Conservation (phyloP, 2,113 vertebrate genomes). For the Datnioides undecimradiatus region DNA sequence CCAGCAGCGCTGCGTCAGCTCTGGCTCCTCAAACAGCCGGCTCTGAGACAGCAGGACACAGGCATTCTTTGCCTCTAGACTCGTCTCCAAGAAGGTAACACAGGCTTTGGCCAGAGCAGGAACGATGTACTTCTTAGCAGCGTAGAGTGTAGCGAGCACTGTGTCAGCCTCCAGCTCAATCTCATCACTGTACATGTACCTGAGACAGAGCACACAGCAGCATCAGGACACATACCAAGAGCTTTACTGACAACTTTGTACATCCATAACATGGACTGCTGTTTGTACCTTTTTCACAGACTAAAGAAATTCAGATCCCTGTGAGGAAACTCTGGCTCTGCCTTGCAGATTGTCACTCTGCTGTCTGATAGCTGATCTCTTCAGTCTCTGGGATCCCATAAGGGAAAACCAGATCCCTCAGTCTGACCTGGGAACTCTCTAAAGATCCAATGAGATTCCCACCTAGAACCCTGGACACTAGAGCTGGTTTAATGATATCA, state of each 20-base stretch:
- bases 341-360: not conserved
- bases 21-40: slow-evolving; percentile 94
- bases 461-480: not conserved
- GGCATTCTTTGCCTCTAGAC: slow-evolving; percentile 94
- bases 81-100: slow-evolving; percentile 94
- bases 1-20: slow-evolving; percentile 95
- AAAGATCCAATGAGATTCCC: not conserved
- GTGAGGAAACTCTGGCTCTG: not conserved
- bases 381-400: not conserved
- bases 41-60: slow-evolving; percentile 96
- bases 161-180: slow-evolving; percentile 96
- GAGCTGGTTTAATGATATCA: too few species aligned
- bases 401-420: not conserved
- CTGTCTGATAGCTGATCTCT: not conserved
- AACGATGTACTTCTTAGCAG: slow-evolving; percentile 97
- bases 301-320: not conserved
- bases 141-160: slow-evolving; percentile 93
- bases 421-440: not conserved
- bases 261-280: not conserved
- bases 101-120: slow-evolving; percentile 93
- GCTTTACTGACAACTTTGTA: not conserved
- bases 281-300: not conserved
- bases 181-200: slow-evolving; percentile 97
- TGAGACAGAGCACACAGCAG: slow-evolving; percentile 56
- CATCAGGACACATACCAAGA: not conserved